Conservation (phyloP, 2,797 vertebrate species). For the Heliangelus exortis region DNA sequence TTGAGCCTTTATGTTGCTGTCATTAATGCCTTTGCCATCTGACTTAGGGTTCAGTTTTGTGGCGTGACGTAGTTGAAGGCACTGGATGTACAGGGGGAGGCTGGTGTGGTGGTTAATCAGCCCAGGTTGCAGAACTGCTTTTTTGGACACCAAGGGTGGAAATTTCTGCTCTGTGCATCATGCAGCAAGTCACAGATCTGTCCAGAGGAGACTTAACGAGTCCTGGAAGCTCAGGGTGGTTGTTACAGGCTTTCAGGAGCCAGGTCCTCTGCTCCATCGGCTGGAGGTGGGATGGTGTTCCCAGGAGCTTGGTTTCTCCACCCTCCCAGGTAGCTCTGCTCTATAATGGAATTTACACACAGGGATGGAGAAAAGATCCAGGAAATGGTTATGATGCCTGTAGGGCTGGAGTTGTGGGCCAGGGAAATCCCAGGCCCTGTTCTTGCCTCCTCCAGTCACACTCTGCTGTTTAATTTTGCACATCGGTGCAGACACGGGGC, state of each 20-base stretch:
- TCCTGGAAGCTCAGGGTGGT: neutral
- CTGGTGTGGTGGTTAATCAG: slow-evolving; percentile 50
- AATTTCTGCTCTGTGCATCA: slow-evolving; percentile 58
- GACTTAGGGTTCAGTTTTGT: slow-evolving; percentile 71
- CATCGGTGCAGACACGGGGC: rapidly evolving
- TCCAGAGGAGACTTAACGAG: slow-evolving; percentile 14
- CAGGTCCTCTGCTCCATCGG: rapidly evolving
- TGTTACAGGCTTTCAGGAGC: slow-evolving; percentile 4
- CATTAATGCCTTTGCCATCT: slow-evolving; percentile 77
- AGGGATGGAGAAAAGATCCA: neutral
- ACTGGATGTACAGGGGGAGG: slow-evolving; percentile 59
- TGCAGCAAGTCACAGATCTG: slow-evolving; percentile 36
- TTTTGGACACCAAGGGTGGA: slow-evolving; percentile 62
- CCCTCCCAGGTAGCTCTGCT: neutral
- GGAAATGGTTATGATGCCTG: neutral
- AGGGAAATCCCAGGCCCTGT: neutral
- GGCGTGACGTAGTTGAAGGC: slow-evolving; percentile 69
- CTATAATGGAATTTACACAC: neutral
- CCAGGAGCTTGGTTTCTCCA: rapidly evolving
- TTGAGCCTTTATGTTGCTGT: slow-evolving; percentile 71
- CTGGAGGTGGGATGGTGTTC: rapidly evolving
- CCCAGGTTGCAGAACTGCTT: slow-evolving; percentile 43
- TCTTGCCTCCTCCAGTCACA: rapidly evolving
- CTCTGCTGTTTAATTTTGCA: neutral
- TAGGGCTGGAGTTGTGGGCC: neutral